Conservation (phyloP, 2,888 invertebrate genomes). For the Parascotia fuliginaria region DNA sequence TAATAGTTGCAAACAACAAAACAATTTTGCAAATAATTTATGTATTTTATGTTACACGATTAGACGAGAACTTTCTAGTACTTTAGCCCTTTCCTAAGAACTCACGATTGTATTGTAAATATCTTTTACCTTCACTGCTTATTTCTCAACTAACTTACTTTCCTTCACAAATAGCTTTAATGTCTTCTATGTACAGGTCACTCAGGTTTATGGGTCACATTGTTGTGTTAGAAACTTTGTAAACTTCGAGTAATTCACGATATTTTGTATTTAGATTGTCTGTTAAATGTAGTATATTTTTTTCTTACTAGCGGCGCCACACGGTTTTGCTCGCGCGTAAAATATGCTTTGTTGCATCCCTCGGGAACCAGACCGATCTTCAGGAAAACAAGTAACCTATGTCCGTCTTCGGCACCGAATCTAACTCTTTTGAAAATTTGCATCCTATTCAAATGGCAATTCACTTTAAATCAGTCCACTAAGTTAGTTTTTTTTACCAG, state of each 20-base stretch:
- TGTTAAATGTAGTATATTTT: no score
- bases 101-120: conserved; percentile 41
- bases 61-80: conserved; percentile 33
- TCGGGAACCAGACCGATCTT: no score
- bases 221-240: conserved; percentile 1
- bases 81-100: conserved; percentile 24
- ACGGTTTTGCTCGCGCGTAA: no score
- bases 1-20: neutral
- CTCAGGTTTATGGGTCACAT: neutral
- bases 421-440: no score
- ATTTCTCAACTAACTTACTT: conserved; percentile 23
- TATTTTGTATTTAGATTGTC: neutral
- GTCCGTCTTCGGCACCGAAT: no score
- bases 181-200: conserved; percentile 4
- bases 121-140: conserved; percentile 23
- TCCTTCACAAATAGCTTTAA: conserved; percentile 21
- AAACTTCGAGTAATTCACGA: neutral
- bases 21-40: conserved; percentile 2
- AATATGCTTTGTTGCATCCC: no score
- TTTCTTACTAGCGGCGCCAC: no score
- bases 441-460: no score
- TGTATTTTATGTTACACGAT: conserved; percentile 3
- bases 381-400: no score
- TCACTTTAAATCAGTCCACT: no score
- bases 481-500: no score